Base-by-base conservation (phyloP, 2,888 invertebrate genomes). In the Plutella xylostella region DNA sequence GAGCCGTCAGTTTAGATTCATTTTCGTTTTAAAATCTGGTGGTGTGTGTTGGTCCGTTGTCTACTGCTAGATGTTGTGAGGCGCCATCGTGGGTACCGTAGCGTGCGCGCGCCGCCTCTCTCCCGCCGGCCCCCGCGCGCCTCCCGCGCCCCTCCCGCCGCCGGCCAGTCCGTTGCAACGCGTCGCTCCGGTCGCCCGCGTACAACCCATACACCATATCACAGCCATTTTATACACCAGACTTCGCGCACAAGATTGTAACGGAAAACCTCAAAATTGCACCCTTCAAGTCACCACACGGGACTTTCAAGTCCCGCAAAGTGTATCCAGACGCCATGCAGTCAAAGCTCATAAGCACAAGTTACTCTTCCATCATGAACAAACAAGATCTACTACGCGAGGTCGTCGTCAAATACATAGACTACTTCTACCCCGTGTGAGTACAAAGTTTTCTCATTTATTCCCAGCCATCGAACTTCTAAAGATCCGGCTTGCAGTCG, bases 351-450 rank as follows among this genome's bases (percentile, higher is more conserved):
- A 85, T 88, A 79, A 85, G 85, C 72, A 83, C 86, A 60, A 86
- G 86, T 78, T 88, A 88, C 79, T 83, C 88, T 61, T 86, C 88
- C 72, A 87, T 86, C 70, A 87, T 88, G 80, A 86, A 84, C 73
- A 86, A 86, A 72, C 88, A 89, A 75, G 89, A 89, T 77, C 85
- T 89, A 56, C 85, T 89, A 53, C 80, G 89, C 61, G 89, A 89
- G 74, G 88, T 89, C 55, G 88, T 89, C 65, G 87, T 88, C 76
- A 89, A 89, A 72, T 89, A 89, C 75, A 87, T 89, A 62, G 89
- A 89, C 80, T 88, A 89, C 74, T 89, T 89, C 78, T 86, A 88
- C 65, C 89, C 89, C 60, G 86, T 88, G 89, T 89, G 70, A 89
- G 89, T 89, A 78, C 61, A 19, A 15, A 9, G 30, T 17, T 30